phyloP scores from a whole-genome alignment of 2,797 vertebrate species.

The Harpagifer antarcticus region DNA sequence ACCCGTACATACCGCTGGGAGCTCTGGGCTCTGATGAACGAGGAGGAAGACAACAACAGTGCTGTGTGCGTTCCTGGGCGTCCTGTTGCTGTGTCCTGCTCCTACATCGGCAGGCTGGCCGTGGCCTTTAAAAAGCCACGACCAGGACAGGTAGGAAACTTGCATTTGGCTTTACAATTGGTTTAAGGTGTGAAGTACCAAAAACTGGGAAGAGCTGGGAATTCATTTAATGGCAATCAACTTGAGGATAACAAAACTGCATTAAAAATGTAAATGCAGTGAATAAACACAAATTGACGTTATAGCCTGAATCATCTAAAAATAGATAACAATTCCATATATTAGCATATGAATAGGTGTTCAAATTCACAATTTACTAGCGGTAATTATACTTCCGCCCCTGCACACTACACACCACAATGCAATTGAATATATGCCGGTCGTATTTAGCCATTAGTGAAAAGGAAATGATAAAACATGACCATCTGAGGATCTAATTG shows the following conservation, averaged over 20 bases:
- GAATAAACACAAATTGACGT: not conserved
- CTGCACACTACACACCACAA: not conserved
- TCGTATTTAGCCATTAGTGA: not conserved
- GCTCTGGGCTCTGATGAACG: conserved; percentile 95
- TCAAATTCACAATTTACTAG: not conserved
- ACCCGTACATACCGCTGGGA: conserved; percentile 90
- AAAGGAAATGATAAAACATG: conserved; percentile 1
- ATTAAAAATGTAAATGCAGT: conserved; percentile 42
- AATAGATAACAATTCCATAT: conserved; percentile 4
- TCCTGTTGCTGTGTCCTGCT: conserved; percentile 97
- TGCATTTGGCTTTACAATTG: not conserved
- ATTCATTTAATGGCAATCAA: conserved; percentile 9
- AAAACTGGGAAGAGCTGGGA: not conserved
- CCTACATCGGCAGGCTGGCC: conserved; percentile 96
- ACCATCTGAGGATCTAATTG: conserved; percentile 7
- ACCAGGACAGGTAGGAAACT: conserved; percentile 85
- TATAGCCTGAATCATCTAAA: not conserved
- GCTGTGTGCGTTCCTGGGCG: conserved; percentile 91
- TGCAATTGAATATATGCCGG: not conserved
- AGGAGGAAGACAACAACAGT: conserved; percentile 93
- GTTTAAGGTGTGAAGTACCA: not conserved
- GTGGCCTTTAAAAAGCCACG: conserved; percentile 94
- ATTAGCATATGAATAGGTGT: conserved; percentile 16
- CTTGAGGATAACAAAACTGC: conserved; percentile 1
- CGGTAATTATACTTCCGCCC: too few species aligned